These are phyloP conservation scores for Drosophila ercepeae DNA, from an alignment of 1,140 invertebrate genomes.

Conservation along the genomic window DNA sequence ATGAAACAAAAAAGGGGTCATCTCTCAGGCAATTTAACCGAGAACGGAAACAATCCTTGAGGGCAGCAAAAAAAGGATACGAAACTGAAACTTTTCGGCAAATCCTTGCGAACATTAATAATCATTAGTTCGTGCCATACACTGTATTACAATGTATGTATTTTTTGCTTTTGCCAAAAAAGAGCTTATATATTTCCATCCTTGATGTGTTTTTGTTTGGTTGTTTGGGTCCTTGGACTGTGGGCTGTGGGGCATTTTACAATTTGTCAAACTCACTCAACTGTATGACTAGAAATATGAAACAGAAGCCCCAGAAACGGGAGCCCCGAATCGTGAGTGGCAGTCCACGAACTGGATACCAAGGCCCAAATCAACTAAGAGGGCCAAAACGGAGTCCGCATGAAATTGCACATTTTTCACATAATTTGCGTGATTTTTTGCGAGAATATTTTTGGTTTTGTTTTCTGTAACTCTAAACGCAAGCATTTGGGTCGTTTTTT, in stretches of 20 bases:
- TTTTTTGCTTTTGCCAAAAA: conserved; percentile 18
- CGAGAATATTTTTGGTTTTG: background rate
- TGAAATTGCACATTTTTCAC: conserved; percentile 80
- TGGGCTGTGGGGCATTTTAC: conserved; percentile 58
- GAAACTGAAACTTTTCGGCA: conserved; percentile 53
- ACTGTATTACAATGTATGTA: conserved; percentile 33
- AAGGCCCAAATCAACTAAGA: conserved; percentile 25
- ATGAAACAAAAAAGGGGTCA: conserved; percentile 39
- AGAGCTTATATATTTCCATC: conserved; percentile 7
- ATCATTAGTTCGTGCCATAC: conserved; percentile 62
- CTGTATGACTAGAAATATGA: conserved; percentile 64
- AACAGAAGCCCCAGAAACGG: conserved; percentile 28
- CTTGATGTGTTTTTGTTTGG: conserved; percentile 15
- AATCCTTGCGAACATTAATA: conserved; percentile 76
- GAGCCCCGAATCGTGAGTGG: conserved; percentile 13
- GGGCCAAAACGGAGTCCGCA: conserved; percentile 43
- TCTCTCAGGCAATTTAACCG: conserved; percentile 61
- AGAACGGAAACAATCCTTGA: background rate
- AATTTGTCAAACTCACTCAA: conserved; percentile 80
- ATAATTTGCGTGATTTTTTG: conserved; percentile 58
- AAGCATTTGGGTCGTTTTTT: conserved; percentile 61
- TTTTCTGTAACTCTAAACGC: conserved; percentile 43
- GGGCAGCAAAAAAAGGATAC: conserved; percentile 24
- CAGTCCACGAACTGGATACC: conserved; percentile 25
- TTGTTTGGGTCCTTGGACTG: background rate